phyloP scores from a whole-genome alignment of 2,888 invertebrate genomes.

The Toxonevra muliebris region DNA sequence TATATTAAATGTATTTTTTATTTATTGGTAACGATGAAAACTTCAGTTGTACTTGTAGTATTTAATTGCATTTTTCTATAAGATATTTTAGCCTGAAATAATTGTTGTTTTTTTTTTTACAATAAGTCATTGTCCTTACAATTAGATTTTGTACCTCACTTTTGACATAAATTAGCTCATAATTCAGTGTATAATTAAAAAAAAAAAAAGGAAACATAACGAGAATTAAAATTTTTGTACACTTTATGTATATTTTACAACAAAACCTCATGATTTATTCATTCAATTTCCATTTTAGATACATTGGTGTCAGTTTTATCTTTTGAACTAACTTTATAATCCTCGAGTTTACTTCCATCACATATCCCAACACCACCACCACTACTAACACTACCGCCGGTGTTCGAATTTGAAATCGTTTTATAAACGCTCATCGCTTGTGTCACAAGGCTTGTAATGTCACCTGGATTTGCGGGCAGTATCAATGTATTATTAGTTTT shows the following conservation, averaged over 20 bases:
- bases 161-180: not conserved
- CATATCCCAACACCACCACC: not conserved
- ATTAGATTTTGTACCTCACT: no score
- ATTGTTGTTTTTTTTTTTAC: no score
- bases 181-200: not conserved
- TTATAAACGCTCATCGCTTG: slow-evolving; percentile 63
- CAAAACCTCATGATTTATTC: slow-evolving; percentile 20
- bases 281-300: slow-evolving; percentile 43
- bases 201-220: not conserved
- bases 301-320: slow-evolving; percentile 27
- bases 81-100: no score
- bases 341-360: no score
- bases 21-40: no score
- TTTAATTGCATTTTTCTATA: no score
- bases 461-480: slow-evolving; percentile 87
- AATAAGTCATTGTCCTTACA: no score
- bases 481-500: slow-evolving; percentile 94
- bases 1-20: no score
- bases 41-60: no score
- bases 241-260: slow-evolving; percentile 13
- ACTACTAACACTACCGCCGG: not conserved
- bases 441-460: slow-evolving; percentile 59
- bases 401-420: slow-evolving; percentile 47
- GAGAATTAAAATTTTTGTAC: slow-evolving; percentile 7
- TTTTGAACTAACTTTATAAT: slow-evolving; percentile 1